phyloP scores from a whole-genome alignment of 1,140 invertebrate species.

The Cotesia typhae region DNA sequence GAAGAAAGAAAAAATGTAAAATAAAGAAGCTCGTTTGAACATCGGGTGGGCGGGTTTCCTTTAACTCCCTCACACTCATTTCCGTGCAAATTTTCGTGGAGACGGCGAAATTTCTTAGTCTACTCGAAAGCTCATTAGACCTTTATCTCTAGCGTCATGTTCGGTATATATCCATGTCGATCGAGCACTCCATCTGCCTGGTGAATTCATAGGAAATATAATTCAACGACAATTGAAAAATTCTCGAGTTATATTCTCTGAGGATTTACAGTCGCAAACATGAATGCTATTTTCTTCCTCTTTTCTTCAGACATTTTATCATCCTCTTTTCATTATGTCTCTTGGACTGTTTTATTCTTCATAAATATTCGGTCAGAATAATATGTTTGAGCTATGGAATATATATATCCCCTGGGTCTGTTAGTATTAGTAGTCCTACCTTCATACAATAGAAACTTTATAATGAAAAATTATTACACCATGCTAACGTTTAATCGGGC shows the following conservation, averaged over 20 bases:
- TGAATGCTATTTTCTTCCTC: not conserved
- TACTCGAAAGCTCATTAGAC: constrained; percentile 24
- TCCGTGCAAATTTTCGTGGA: constrained; percentile 35
- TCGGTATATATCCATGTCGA: not conserved
- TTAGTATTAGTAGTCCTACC: not conserved
- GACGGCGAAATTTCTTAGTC: constrained; percentile 26
- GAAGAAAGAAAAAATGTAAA: constrained; percentile 27
- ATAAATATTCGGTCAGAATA: constrained; percentile 37
- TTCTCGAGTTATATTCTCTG: not conserved
- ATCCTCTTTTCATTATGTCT: constrained; percentile 30
- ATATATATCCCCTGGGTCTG: constrained; percentile 17
- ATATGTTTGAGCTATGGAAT: constrained; percentile 21
- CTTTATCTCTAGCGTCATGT: constrained; percentile 10
- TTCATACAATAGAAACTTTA: constrained; percentile 19
- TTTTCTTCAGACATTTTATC: constrained; percentile 22
- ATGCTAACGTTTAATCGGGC: constrained; percentile 19
- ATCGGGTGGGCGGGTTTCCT: constrained; percentile 13
- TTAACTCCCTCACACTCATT: constrained; percentile 26
- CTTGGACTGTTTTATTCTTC: constrained; percentile 21
- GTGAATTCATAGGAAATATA: not conserved
- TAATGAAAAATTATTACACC: constrained; percentile 29
- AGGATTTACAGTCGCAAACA: constrained; percentile 14
- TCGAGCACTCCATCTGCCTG: no score
- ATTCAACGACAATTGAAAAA: not conserved
- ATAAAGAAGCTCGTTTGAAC: constrained; percentile 29